These are phyloP conservation scores for Tokudaia muenninki DNA, from an alignment of 2,797 vertebrate genomes.

Conservation along the genomic window DNA sequence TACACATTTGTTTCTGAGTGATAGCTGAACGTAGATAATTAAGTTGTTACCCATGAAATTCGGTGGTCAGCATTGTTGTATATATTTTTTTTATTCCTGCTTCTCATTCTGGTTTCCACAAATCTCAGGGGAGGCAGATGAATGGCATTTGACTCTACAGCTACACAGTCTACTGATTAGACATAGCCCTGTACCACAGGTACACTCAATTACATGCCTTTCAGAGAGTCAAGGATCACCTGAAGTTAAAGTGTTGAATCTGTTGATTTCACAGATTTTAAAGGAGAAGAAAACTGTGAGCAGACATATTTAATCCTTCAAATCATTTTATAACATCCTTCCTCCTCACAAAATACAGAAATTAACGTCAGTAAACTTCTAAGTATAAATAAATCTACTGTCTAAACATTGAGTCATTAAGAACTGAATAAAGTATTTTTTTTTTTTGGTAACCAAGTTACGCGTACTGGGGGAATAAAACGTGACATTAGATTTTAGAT, in stretches of 20 bases:
- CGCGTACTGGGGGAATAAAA: not conserved
- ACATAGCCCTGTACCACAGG: constrained; percentile 84
- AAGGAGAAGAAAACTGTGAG: constrained; percentile 66
- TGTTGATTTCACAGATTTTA: constrained; percentile 78
- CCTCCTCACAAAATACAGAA: constrained; percentile 33
- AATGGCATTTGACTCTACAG: constrained; percentile 89
- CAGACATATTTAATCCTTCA: constrained; percentile 70
- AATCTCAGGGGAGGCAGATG: constrained; percentile 88
- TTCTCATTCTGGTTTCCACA: constrained; percentile 87
- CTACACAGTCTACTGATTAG: constrained; percentile 88
- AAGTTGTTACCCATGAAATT: constrained; percentile 90
- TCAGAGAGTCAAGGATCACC: constrained; percentile 81
- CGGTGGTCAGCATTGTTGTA: constrained; percentile 88
- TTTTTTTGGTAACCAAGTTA: constrained; percentile 62
- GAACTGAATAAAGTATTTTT: not conserved
- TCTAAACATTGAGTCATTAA: not conserved
- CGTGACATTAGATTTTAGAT: constrained; percentile 31
- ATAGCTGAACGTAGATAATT: constrained; percentile 90
- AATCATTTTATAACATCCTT: constrained; percentile 15
- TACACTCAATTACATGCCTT: constrained; percentile 87
- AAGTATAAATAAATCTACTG: constrained; percentile 20
- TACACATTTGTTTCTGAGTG: constrained; percentile 87
- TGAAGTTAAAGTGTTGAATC: constrained; percentile 73
- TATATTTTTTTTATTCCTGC: constrained; percentile 86
- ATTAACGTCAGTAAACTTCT: constrained; percentile 66